Base-by-base conservation (phyloP, 2,888 invertebrate species). In the Nipponacmea schrenckii region DNA sequence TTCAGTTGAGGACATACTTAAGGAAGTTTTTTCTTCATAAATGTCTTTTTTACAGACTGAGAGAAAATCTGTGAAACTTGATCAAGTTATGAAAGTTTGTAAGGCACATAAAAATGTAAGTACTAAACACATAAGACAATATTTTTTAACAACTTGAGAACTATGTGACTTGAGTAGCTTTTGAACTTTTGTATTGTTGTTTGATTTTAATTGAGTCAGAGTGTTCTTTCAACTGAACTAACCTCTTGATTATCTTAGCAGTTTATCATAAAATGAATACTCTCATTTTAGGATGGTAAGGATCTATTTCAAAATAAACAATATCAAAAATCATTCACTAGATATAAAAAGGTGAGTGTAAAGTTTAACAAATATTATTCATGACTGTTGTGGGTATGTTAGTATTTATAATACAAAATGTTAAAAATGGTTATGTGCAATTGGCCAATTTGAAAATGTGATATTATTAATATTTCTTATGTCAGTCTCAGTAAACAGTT, bases 71-170 rank as follows among this genome's bases (percentile, higher is more conserved):
- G 90, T 85, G 12, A 66, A 91, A 71, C 94, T 94, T 85, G 66
- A 87, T 0, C 89, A 91, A 74, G 90, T 94, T 0, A 89, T 91
- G 66, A 91, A 91, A 68, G 92, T 92, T 81, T 92, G 92, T 0
- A 90, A 91, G 76, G 90, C 92, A 50, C 90, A 93, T n/a, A 92
- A 93, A 77, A 89, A 90, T 69, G 92, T 92, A 74, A 95, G 93
- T 2, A 91, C n/a, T n/a, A n/a, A n/a, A n/a, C n/a, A n/a, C 10
- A 39, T 10, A 10, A 0, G 8, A 39, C 8, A 8, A 39, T 39
- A 39, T 8, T 39, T 39, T 7, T 39, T 39, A 8, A 39, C 10
- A 1, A 5, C 3, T 8, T 39, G 39, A 39, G 10, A 39, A 5
- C 7, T 31, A 31, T 4, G 31, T 31, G 31, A 7, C 31, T 31